phyloP scores from a whole-genome alignment of 2,888 invertebrate species.

The Griposia aprilina region DNA sequence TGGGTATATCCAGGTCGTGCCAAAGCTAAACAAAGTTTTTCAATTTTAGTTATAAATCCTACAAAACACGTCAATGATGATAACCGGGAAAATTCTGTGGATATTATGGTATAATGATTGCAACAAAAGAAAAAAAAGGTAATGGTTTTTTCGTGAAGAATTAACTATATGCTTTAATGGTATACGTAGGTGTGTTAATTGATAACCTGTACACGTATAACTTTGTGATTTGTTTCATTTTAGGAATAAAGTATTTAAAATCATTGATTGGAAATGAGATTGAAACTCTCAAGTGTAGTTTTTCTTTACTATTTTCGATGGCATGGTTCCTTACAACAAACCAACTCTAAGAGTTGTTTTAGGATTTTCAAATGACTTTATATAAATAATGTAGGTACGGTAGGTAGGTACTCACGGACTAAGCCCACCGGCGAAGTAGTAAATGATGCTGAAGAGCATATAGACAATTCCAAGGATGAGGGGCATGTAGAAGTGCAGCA shows the following conservation, averaged over 20 bases:
- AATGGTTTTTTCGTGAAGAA: neutral
- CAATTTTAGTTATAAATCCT: neutral
- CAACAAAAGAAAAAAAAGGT: neutral
- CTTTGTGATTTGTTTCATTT: neutral
- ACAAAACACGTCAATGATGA: neutral
- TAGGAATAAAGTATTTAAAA: neutral
- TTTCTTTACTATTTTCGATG: neutral
- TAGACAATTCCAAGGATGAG: constrained; percentile 92
- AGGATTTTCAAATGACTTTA: neutral
- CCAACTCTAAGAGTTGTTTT: neutral
- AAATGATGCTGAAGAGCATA: constrained; percentile 92
- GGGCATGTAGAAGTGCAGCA: constrained; percentile 91
- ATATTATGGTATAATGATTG: no score
- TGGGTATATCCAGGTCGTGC: constrained; percentile 93
- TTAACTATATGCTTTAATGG: neutral
- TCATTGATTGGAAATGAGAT: neutral
- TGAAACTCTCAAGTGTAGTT: neutral
- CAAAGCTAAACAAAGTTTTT: constrained; percentile 85
- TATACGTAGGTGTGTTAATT: neutral
- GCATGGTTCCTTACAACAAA: neutral
- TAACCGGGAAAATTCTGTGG: neutral
- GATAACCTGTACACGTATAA: neutral
- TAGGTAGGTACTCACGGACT: constrained; percentile 88
- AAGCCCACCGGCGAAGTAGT: constrained; percentile 93
- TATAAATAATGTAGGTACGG: neutral